phyloP scores from a whole-genome alignment of 2,113 vertebrate genomes.

The Asarcornis scutulata region DNA sequence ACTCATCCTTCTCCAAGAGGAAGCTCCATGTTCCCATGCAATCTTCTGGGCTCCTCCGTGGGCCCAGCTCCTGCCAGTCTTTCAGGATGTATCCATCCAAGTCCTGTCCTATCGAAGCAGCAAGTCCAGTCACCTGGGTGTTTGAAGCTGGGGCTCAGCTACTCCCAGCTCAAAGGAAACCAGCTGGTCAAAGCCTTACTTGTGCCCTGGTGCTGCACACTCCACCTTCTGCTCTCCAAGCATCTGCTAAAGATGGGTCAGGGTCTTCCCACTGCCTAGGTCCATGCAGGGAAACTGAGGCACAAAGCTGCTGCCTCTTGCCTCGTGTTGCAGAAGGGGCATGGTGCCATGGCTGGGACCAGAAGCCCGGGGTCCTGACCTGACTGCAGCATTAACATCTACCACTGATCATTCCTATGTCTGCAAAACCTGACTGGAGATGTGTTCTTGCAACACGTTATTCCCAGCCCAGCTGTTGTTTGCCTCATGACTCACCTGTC shows the following conservation, averaged over 20 bases:
- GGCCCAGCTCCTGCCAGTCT: neutral
- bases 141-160: neutral
- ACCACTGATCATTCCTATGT: accelerated
- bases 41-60: neutral
- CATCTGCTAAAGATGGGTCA: neutral
- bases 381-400: accelerated
- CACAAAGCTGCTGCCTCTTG: neutral
- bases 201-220: neutral
- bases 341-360: neutral
- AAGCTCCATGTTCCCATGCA: neutral
- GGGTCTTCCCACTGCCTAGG: neutral
- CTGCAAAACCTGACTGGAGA: neutral
- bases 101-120: neutral
- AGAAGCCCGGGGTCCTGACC: neutral
- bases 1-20: neutral
- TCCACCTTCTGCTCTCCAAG: neutral
- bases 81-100: neutral
- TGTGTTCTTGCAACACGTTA: accelerated
- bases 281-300: neutral
- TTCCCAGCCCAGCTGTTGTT: neutral
- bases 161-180: neutral
- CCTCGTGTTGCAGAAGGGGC: neutral
- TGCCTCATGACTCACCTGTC: slow-evolving; percentile 11
- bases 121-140: neutral
- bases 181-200: neutral